Conservation (phyloP, 1,140 invertebrate species). For the Zaprionus inermis region DNA sequence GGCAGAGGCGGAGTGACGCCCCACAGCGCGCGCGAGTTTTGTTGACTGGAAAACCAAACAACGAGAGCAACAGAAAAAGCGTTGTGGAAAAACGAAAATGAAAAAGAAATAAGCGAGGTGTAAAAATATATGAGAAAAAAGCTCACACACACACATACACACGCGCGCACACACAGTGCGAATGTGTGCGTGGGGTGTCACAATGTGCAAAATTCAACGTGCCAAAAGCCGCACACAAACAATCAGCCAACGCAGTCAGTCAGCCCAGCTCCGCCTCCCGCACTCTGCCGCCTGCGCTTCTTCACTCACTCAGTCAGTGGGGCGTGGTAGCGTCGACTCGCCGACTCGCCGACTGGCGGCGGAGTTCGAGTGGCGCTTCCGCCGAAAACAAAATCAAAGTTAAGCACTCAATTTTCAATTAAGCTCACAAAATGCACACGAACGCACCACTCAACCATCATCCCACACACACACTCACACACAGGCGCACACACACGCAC, state of each 20-base stretch:
- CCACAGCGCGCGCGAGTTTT: constrained; percentile 24
- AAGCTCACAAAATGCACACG: constrained; percentile 67
- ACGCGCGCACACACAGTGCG: not conserved
- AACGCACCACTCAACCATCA: constrained; percentile 42
- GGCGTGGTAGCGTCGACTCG: constrained; percentile 10
- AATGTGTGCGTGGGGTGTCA: constrained; percentile 17
- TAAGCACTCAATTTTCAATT: constrained; percentile 72
- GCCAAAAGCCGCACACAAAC: constrained; percentile 59
- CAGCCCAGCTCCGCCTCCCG: not conserved
- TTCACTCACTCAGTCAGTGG: constrained; percentile 3
- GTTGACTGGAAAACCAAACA: constrained; percentile 28
- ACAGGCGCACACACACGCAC: not conserved
- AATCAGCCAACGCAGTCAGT: constrained; percentile 36
- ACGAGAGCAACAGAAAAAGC: constrained; percentile 15
- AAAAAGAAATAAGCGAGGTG: constrained; percentile 37
- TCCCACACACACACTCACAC: constrained; percentile 14
- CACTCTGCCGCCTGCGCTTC: not conserved
- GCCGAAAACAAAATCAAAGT: constrained; percentile 69
- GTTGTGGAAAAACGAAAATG: not conserved
- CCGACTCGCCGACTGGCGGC: too few relatives aligned
- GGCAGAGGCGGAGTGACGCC: constrained; percentile 3
- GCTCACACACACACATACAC: not conserved
- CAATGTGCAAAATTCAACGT: constrained; percentile 56
- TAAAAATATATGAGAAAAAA: constrained; percentile 39
- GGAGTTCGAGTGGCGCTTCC: constrained; percentile 61